A percentile compares a stretch with the other conserved stretches of the same genome.
These are phyloP conservation scores for Emydocephalus ijimae DNA, from an alignment of 2,113 vertebrate genomes.

Conservation along the genomic window DNA sequence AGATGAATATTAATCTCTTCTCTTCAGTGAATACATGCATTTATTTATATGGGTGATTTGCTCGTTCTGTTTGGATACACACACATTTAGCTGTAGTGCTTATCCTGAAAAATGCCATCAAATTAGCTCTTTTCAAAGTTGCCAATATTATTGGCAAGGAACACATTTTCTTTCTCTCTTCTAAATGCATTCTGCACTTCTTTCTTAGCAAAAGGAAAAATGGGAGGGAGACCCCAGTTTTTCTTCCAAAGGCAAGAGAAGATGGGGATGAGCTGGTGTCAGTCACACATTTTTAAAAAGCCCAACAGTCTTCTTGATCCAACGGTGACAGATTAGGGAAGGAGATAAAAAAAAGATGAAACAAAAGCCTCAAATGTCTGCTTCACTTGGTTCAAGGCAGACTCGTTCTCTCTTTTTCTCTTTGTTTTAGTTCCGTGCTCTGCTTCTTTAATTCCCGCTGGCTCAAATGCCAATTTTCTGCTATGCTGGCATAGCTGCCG, in stretches of 20 bases:
- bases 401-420: conserved; percentile 42
- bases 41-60: conserved; percentile 68
- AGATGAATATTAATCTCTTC: conserved; percentile 65
- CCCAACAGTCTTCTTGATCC: conserved; percentile 61
- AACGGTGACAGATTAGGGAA: conserved; percentile 55
- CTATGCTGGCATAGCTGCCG: conserved; percentile 81
- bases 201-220: conserved; percentile 47
- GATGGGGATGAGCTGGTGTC: conserved; percentile 56
- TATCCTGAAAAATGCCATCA: conserved; percentile 64
- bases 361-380: conserved; percentile 75
- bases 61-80: conserved; percentile 65
- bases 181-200: conserved; percentile 48
- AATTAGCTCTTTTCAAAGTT: conserved; percentile 66
- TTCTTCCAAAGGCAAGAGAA: conserved; percentile 56
- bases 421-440: conserved; percentile 75
- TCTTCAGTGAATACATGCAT: conserved; percentile 57
- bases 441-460: conserved; percentile 82
- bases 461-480: conserved; percentile 90
- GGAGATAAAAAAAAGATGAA: conserved; percentile 55
- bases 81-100: conserved; percentile 56
- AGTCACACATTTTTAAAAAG: conserved; percentile 59
- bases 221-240: neutral
- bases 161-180: conserved; percentile 58
- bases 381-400: conserved; percentile 82
- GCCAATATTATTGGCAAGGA: conserved; percentile 65